Conservation (phyloP, 92 coral and sea anemone species). For the Blastomussa wellsi region DNA sequence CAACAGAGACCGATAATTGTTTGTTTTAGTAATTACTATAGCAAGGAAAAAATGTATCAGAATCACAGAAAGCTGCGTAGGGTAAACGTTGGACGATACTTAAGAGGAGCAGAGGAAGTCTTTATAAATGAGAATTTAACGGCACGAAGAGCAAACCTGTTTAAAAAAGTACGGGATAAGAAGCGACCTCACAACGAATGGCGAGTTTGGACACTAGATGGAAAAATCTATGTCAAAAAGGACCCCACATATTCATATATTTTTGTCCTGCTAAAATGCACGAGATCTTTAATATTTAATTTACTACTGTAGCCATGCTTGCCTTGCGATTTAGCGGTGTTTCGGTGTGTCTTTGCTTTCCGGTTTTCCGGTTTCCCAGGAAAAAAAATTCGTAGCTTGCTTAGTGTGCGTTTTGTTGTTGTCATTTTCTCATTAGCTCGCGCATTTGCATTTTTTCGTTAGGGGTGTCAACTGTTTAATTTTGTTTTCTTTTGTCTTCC, state of each 20-base stretch:
- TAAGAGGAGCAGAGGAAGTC: neutral
- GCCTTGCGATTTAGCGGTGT: too few species aligned
- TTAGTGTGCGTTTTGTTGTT: too few species aligned
- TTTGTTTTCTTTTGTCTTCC: neutral
- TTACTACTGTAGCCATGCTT: too few species aligned
- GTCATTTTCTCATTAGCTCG: too few species aligned
- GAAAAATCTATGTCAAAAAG: neutral
- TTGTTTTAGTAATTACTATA: neutral
- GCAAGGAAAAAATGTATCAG: neutral
- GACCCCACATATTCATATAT: neutral
- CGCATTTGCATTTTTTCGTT: too few species aligned
- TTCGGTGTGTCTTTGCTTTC: too few species aligned
- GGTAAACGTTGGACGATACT: neutral
- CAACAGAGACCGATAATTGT: neutral
- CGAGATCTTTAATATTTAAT: too few species aligned
- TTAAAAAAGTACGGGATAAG: neutral
- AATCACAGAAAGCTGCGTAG: neutral
- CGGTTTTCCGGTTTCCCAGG: too few species aligned
- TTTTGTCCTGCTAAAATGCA: too few species aligned
- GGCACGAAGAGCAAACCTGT: neutral
- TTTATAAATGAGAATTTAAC: conserved; percentile 11
- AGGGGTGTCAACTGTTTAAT: neutral
- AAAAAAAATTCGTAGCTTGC: too few species aligned
- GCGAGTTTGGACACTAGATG: conserved; percentile 3
- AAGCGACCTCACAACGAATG: neutral